Evolutionary conservation across 2,113 vertebrate species (phyloP).

Genomic region (Orthonyx spaldingii): DNA sequence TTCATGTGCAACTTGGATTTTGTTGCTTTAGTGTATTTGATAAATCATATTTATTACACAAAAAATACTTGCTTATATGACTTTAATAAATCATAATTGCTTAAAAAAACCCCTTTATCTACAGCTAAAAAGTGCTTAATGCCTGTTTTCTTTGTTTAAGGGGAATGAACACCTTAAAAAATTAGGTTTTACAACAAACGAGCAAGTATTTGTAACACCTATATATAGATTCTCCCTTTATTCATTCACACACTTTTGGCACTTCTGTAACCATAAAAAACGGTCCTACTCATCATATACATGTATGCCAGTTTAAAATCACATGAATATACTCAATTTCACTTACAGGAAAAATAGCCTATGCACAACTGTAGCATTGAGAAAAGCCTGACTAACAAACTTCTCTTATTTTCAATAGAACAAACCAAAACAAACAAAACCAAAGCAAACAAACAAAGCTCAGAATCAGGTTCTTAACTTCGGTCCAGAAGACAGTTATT

Average conservation of each 20-base stretch:
- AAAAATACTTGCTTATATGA: neutral
- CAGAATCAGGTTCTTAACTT: neutral
- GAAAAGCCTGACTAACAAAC: neutral
- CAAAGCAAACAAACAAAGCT: neutral
- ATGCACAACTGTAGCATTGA: neutral
- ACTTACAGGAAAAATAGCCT: neutral
- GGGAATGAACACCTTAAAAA: neutral
- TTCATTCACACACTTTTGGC: neutral
- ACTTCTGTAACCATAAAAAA: neutral
- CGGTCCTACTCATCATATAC: neutral
- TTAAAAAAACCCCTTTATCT: accelerated
- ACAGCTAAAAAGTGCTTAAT: neutral
- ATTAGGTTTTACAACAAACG: neutral
- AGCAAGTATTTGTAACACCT: neutral
- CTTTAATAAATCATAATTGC: neutral
- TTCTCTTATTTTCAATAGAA: neutral
- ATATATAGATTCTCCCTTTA: neutral
- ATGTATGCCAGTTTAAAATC: neutral
- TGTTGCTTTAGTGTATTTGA: neutral
- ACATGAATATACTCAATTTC: neutral
- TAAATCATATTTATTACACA: neutral
- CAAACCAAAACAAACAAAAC: neutral
- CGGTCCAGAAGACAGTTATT: neutral
- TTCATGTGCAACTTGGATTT: neutral
- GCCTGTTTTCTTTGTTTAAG: neutral